Percentiles rank a stretch among this genome's conserved stretches.
Evolutionary conservation across 2,797 vertebrate species (phyloP).

Genomic region (Manis javanica): DNA sequence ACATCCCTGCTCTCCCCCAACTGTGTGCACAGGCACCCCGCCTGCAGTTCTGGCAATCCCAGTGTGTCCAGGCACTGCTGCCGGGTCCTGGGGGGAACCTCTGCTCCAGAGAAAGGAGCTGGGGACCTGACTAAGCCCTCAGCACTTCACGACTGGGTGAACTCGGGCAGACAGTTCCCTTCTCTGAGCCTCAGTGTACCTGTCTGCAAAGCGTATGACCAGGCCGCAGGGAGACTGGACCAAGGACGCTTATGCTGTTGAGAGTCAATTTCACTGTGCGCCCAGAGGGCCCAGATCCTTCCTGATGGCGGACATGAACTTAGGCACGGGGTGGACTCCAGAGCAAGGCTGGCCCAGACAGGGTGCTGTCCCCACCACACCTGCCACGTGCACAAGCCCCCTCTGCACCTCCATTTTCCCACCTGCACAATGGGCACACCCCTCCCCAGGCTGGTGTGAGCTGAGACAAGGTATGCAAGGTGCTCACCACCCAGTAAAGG

Average conservation of each 20-base stretch:
- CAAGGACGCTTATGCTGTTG: too few relatives aligned
- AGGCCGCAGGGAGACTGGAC: not conserved
- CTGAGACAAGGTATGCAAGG: not conserved
- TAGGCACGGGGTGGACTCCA: too few relatives aligned
- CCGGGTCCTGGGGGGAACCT: not conserved
- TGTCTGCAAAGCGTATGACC: accelerated
- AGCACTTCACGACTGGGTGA: accelerated
- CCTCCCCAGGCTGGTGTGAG: not conserved
- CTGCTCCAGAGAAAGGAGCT: not conserved
- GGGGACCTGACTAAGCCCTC: not conserved
- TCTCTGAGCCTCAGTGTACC: not conserved
- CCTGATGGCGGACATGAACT: not conserved
- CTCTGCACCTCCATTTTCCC: not conserved
- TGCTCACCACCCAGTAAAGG: not conserved
- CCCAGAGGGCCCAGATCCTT: not conserved
- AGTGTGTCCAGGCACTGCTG: not conserved
- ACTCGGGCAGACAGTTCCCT: accelerated
- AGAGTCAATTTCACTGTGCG: accelerated
- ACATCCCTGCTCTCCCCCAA: accelerated
- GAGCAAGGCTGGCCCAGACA: not conserved
- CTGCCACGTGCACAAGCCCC: too few relatives aligned
- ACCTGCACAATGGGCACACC: accelerated
- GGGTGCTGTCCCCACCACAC: not conserved
- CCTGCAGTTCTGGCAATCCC: not conserved
- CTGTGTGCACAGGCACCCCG: too few relatives aligned